These are phyloP conservation scores for Stegostoma tigrinum DNA, from an alignment of 2,113 vertebrate species.

Conservation along the genomic window DNA sequence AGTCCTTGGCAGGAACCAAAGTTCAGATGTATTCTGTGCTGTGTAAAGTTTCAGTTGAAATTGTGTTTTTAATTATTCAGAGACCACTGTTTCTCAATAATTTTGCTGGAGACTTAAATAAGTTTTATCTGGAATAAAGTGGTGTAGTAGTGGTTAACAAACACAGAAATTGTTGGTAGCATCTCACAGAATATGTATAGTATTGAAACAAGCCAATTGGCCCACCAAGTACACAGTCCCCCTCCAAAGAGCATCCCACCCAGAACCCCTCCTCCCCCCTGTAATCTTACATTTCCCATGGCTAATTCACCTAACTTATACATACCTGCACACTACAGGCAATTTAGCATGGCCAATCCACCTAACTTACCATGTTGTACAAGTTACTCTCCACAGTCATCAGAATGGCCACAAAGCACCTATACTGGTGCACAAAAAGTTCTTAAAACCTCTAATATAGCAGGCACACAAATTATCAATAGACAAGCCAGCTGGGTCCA, in stretches of 20 bases:
- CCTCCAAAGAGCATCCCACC: too few relatives aligned
- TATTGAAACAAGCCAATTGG: too few relatives aligned
- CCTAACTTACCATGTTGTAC: not conserved
- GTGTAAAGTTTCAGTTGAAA: not conserved
- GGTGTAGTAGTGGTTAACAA: too few relatives aligned
- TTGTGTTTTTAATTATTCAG: not conserved
- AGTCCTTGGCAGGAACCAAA: not conserved
- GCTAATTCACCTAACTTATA: too few relatives aligned
- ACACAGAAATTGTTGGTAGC: too few relatives aligned
- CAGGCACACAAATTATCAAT: not conserved
- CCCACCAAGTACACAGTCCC: too few relatives aligned
- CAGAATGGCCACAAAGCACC: not conserved
- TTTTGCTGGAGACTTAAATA: not conserved
- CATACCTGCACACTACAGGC: too few relatives aligned
- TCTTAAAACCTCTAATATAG: not conserved
- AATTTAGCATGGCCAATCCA: too few relatives aligned
- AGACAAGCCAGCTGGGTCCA: slow-evolving; percentile 2
- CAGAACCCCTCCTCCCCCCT: too few relatives aligned
- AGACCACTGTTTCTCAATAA: not conserved
- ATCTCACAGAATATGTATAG: too few relatives aligned
- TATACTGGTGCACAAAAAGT: not conserved
- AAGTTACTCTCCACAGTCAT: not conserved
- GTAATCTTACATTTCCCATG: too few relatives aligned
- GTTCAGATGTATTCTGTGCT: not conserved
- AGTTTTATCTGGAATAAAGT: not conserved